Conservation (phyloP, 1,140 invertebrate species). For the Reticulitermes speratus region DNA sequence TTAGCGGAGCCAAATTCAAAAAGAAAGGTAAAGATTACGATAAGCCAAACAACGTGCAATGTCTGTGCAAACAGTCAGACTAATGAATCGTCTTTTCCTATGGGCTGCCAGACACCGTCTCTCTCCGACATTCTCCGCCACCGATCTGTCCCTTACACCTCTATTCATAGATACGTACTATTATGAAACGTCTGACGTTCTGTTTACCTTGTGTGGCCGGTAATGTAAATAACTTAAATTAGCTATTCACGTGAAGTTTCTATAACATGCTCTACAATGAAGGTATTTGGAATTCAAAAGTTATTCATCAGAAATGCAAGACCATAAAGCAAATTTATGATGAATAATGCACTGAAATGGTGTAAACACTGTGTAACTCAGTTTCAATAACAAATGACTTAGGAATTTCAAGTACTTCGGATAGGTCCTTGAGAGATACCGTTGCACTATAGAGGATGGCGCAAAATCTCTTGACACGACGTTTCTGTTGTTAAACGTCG, state of each 20-base stretch:
- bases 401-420: no score
- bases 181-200: background rate
- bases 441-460: no score
- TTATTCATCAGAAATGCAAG: background rate
- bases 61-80: background rate
- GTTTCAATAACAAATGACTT: no score
- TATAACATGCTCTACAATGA: background rate
- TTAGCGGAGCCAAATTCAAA: background rate
- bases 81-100: background rate
- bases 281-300: background rate
- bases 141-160: background rate
- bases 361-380: no score
- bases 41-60: background rate
- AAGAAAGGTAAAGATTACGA: background rate
- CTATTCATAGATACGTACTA: background rate
- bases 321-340: background rate
- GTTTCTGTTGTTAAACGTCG: no score
- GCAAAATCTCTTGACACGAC: no score
- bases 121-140: no score
- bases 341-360: no score
- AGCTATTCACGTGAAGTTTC: background rate
- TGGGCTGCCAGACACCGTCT: background rate
- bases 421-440: no score
- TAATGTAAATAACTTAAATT: background rate
- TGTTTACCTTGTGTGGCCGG: background rate